These are phyloP conservation scores for Hypothenemus hampei DNA, from an alignment of 1,140 invertebrate species.

Conservation along the genomic window DNA sequence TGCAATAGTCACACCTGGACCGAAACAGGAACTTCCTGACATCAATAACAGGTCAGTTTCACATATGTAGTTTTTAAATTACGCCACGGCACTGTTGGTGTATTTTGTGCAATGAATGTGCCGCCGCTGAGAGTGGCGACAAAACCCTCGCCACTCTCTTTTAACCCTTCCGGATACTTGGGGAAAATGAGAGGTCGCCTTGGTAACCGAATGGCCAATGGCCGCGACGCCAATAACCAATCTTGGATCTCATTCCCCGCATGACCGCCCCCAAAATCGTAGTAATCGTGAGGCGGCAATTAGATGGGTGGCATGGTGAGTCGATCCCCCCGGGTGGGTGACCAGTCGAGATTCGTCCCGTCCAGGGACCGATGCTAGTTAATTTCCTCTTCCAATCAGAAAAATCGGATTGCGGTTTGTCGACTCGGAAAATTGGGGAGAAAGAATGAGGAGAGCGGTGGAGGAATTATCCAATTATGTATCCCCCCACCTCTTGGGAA, in stretches of 20 bases:
- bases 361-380: conserved; percentile 15
- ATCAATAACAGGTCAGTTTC: conserved; percentile 62
- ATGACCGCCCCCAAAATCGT: conserved; percentile 38
- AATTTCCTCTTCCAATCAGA: conserved; percentile 28
- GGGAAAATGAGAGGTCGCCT: conserved; percentile 32
- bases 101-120: background rate
- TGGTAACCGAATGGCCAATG: conserved; percentile 42
- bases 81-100: conserved; percentile 4
- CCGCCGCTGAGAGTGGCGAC: no score
- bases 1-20: conserved; percentile 68
- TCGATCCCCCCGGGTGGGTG: background rate
- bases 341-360: conserved; percentile 7
- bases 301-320: conserved; percentile 10
- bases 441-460: no score
- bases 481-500: conserved; percentile 1
- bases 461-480: conserved; percentile 6
- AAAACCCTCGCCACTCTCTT: no score
- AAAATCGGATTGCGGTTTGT: conserved; percentile 28
- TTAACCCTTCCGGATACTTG: conserved; percentile 30
- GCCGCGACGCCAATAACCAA: conserved; percentile 43
- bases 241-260: conserved; percentile 45
- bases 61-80: background rate
- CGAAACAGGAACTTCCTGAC: conserved; percentile 70
- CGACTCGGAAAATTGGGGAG: conserved; percentile 17
- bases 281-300: conserved; percentile 30